These are phyloP conservation scores for Dermatemys mawii DNA, from an alignment of 2,113 vertebrate species.

Conservation along the genomic window DNA sequence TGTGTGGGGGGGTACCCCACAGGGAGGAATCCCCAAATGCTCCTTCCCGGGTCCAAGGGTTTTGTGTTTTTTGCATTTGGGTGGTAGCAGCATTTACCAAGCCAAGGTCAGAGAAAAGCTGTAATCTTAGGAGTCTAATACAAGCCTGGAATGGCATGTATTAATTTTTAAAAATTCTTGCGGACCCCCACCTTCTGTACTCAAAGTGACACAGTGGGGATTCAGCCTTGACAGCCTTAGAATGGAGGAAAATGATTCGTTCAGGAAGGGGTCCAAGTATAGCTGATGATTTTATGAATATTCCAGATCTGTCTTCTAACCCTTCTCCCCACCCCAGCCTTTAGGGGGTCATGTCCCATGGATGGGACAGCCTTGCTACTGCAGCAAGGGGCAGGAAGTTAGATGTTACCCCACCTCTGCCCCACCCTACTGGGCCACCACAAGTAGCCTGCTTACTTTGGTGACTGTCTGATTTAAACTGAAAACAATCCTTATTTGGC, in stretches of 20 bases:
- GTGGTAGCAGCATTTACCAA: no score
- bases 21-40: no score
- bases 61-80: no score
- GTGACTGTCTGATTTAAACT: not conserved
- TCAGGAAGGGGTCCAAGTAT: not conserved
- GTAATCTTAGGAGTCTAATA: no score
- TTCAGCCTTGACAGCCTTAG: not conserved
- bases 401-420: not conserved
- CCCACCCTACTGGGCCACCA: not conserved
- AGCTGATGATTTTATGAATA: constrained; percentile 17
- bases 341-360: not conserved
- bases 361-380: not conserved
- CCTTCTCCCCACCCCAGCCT: not conserved
- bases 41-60: no score
- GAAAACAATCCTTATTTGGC: not conserved
- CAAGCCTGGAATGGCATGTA: no score
- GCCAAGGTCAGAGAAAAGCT: no score
- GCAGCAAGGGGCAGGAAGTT: not conserved
- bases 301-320: not conserved
- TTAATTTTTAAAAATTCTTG: no score
- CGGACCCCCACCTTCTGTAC: no score
- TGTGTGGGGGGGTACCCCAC: no score
- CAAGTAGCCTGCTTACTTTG: not conserved
- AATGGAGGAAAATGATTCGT: not conserved
- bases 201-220: no score